Evolutionary conservation across 2,113 vertebrate genomes (phyloP).

Genomic region (Mixornis gularis): DNA sequence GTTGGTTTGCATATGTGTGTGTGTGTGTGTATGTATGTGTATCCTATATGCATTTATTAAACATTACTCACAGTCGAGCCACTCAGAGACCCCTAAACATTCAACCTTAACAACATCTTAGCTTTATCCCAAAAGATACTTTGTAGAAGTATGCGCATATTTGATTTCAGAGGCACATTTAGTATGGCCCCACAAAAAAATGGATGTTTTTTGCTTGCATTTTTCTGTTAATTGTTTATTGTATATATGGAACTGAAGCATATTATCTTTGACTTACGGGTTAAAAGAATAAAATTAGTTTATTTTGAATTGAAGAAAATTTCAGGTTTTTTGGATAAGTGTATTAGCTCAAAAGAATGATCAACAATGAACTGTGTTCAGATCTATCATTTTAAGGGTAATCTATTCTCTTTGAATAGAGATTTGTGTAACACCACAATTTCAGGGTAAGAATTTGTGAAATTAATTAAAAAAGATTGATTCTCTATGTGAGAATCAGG

Average conservation of each 20-base stretch:
- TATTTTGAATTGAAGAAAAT: neutral
- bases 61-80: neutral
- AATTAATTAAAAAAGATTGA: neutral
- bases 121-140: neutral
- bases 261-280: neutral
- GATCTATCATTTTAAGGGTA: neutral
- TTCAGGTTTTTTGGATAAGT: neutral
- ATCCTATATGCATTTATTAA: neutral
- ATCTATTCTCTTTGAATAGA: neutral
- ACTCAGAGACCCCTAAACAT: neutral
- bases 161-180: neutral
- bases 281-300: neutral
- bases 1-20: too few species aligned
- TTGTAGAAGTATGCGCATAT: neutral
- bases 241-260: neutral
- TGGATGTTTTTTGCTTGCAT: neutral
- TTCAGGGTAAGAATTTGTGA: neutral
- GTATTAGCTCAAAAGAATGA: neutral
- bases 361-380: neutral
- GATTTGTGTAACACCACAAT: neutral
- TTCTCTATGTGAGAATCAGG: neutral
- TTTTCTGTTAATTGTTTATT: neutral
- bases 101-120: neutral
- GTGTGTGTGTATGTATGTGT: too few species aligned
- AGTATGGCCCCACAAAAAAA: neutral